A percentile compares a stretch with the other conserved stretches of the same genome.
phyloP scores from a whole-genome alignment of 2,797 vertebrate species.

The Sebastes reedi region DNA sequence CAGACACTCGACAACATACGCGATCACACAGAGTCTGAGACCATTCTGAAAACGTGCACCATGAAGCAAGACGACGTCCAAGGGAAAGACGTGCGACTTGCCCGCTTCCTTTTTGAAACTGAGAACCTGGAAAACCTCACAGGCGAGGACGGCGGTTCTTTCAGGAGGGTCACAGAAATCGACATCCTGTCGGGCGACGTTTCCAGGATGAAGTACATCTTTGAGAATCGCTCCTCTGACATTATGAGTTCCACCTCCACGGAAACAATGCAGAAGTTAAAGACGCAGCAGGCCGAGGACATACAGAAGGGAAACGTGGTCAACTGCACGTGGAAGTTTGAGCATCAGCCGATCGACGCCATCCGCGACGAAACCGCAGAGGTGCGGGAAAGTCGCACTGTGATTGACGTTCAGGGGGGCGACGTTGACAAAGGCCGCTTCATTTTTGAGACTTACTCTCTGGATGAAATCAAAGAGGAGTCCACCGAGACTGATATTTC shows the following conservation, averaged over 20 bases:
- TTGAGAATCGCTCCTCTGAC: constrained; percentile 90
- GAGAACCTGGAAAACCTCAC: constrained; percentile 91
- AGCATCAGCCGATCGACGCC: constrained; percentile 89
- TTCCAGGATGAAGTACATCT: constrained; percentile 90
- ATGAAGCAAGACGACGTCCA: constrained; percentile 88
- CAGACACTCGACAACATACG: constrained; percentile 90
- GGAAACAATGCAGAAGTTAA: constrained; percentile 87
- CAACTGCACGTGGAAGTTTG: constrained; percentile 91
- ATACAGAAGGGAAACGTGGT: constrained; percentile 91
- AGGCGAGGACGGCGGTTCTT: constrained; percentile 83
- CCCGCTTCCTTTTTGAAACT: constrained; percentile 92
- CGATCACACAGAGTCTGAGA: constrained; percentile 83
- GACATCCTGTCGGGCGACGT: constrained; percentile 91
- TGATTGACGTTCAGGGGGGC: constrained; percentile 89
- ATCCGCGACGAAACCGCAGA: constrained; percentile 81
- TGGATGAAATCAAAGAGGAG: constrained; percentile 91
- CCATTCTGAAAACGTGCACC: constrained; percentile 83
- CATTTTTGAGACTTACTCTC: constrained; percentile 91
- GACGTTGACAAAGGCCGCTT: constrained; percentile 91
- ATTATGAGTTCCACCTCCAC: constrained; percentile 88
- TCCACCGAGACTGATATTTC: constrained; percentile 73
- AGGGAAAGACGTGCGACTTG: constrained; percentile 89
- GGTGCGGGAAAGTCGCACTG: constrained; percentile 75
- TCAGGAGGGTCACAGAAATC: constrained; percentile 85
- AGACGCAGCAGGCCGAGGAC: constrained; percentile 86